These are phyloP conservation scores for Nebria salina DNA, from an alignment of 2,888 invertebrate species.

Conservation along the genomic window DNA sequence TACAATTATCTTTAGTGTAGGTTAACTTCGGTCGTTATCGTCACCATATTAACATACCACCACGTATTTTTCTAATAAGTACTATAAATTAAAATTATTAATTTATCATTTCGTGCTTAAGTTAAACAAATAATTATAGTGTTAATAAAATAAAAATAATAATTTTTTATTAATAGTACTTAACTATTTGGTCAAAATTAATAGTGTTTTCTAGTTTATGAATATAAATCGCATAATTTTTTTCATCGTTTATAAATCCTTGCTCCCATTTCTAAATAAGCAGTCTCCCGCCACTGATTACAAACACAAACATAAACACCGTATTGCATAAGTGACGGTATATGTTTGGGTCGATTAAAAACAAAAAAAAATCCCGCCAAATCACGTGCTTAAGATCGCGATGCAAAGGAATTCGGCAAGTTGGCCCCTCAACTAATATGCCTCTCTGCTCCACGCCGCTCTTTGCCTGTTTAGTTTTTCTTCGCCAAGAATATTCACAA, in stretches of 20 bases:
- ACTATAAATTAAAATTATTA: too few relatives aligned
- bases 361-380: not conserved
- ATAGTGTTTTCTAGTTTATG: too few relatives aligned
- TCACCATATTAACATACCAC: not conserved
- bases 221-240: not conserved
- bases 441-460: not conserved
- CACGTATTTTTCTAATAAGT: not conserved
- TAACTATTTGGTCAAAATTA: too few relatives aligned
- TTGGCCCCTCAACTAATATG: not conserved
- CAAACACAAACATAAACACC: constrained; percentile 8
- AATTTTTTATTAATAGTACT: too few relatives aligned
- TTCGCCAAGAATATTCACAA: not conserved
- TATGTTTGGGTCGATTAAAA: not conserved
- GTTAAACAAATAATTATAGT: too few relatives aligned
- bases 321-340: not conserved
- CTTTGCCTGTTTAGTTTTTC: not conserved
- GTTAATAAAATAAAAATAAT: too few relatives aligned
- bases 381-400: not conserved
- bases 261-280: not conserved
- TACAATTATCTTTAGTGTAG: not conserved
- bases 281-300: not conserved
- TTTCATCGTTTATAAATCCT: not conserved
- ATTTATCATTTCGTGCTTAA: too few relatives aligned
- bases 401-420: not conserved
- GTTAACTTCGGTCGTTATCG: not conserved